A percentile compares a stretch with the other conserved stretches of the same genome.
phyloP scores from a whole-genome alignment of 2,113 vertebrate species.

The Stegastes partitus region DNA sequence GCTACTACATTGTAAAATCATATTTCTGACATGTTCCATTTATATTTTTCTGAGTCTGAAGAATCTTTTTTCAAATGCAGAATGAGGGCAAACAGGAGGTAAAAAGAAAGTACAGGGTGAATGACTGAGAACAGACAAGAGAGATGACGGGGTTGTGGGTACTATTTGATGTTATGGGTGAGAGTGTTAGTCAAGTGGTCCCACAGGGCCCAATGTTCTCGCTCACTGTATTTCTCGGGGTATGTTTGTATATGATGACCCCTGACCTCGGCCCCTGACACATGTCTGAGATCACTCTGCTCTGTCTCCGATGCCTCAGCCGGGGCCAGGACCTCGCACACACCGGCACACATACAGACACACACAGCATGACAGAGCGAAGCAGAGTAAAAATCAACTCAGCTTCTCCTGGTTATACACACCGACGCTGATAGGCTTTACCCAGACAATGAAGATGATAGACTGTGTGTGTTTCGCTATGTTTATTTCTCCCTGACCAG shows the following conservation, averaged over 20 bases:
- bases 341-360: slow-evolving; percentile 32
- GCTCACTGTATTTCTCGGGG: slow-evolving; percentile 71
- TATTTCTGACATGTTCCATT: slow-evolving; percentile 25
- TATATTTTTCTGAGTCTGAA: slow-evolving; percentile 24
- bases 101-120: neutral
- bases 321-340: slow-evolving; percentile 58
- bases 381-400: slow-evolving; percentile 59
- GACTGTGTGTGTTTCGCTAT: slow-evolving; percentile 43
- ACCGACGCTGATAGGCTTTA: slow-evolving; percentile 44
- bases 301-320: slow-evolving; percentile 62
- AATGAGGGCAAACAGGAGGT: neutral
- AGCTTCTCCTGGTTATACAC: slow-evolving; percentile 43
- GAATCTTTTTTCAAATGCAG: slow-evolving; percentile 3
- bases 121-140: neutral
- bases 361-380: slow-evolving; percentile 27
- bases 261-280: slow-evolving; percentile 64
- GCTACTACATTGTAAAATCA: neutral
- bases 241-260: slow-evolving; percentile 75
- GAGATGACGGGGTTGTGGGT: slow-evolving; percentile 1
- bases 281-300: slow-evolving; percentile 64
- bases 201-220: slow-evolving; percentile 40
- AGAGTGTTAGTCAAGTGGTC: slow-evolving; percentile 68
- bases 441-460: slow-evolving; percentile 59
- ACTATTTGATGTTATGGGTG: slow-evolving; percentile 45
- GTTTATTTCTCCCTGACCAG: slow-evolving; percentile 59